Evolutionary conservation across 35 echinoderm and acorn worm genomes (phyloP).

Genomic region (Eucidaris tribuloides): DNA sequence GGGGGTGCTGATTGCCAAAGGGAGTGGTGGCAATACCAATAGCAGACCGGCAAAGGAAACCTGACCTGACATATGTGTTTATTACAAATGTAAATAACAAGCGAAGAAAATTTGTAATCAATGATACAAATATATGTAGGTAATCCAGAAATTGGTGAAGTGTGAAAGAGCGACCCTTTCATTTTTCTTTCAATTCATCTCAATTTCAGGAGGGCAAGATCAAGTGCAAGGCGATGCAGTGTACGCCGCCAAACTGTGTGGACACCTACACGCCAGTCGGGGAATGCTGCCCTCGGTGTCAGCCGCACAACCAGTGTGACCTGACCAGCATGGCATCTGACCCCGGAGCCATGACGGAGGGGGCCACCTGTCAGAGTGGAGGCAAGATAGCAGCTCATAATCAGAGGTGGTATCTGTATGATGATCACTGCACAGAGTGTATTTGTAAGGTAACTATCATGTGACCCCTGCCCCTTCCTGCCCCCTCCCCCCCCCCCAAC

Average conservation of each 20-base stretch:
- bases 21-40: too few relatives aligned
- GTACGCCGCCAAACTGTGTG: slow-evolving; percentile 51
- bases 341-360: not conserved
- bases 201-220: slow-evolving; percentile 60
- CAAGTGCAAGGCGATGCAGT: slow-evolving; percentile 45
- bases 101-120: too few relatives aligned
- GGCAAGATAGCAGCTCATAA: slow-evolving; percentile 48
- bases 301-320: slow-evolving; percentile 52
- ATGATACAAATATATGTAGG: too few relatives aligned
- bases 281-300: slow-evolving; percentile 93
- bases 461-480: too few relatives aligned
- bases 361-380: not conserved
- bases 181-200: not conserved
- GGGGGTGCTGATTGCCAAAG: too few relatives aligned
- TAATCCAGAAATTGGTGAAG: too few relatives aligned
- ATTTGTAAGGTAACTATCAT: slow-evolving; percentile 65
- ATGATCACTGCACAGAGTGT: slow-evolving; percentile 86
- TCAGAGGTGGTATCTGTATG: slow-evolving; percentile 73
- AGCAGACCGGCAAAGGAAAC: too few relatives aligned
- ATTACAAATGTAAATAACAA: too few relatives aligned
- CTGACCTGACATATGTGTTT: too few relatives aligned
- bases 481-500: too few relatives aligned
- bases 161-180: too few relatives aligned
- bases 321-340: too few relatives aligned
- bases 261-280: slow-evolving; percentile 69